Evolutionary conservation across 2,888 invertebrate species (phyloP).

Genomic region (Nezara viridula): DNA sequence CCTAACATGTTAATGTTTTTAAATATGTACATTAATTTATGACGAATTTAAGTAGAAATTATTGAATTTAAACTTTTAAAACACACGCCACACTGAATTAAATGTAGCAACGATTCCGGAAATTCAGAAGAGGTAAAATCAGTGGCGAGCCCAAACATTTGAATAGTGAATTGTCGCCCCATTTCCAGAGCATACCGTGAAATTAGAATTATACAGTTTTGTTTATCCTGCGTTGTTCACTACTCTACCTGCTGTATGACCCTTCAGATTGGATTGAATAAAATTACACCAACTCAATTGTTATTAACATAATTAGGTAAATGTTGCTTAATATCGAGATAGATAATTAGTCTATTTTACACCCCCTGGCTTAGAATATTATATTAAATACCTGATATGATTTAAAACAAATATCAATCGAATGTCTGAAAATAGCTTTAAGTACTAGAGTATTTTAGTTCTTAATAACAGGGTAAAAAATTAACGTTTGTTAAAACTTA

Average conservation of each 20-base stretch:
- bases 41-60: neutral
- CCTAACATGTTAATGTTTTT: too few relatives aligned
- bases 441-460: too few relatives aligned
- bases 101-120: neutral
- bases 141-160: neutral
- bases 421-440: too few relatives aligned
- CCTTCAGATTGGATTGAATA: neutral
- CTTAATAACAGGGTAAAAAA: too few relatives aligned
- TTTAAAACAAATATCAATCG: too few relatives aligned
- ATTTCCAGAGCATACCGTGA: neutral
- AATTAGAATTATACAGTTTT: slow-evolving; percentile 12
- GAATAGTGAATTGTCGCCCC: neutral
- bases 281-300: neutral
- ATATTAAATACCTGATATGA: too few relatives aligned
- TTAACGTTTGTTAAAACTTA: too few relatives aligned
- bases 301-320: neutral
- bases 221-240: neutral
- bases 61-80: neutral
- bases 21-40: neutral
- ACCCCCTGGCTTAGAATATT: too few relatives aligned
- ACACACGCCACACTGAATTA: neutral
- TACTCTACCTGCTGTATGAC: neutral
- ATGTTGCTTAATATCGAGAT: neutral
- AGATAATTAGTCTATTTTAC: neutral
- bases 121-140: neutral